Conservation (phyloP, 2,888 invertebrate species). For the Cistogaster globosa region DNA sequence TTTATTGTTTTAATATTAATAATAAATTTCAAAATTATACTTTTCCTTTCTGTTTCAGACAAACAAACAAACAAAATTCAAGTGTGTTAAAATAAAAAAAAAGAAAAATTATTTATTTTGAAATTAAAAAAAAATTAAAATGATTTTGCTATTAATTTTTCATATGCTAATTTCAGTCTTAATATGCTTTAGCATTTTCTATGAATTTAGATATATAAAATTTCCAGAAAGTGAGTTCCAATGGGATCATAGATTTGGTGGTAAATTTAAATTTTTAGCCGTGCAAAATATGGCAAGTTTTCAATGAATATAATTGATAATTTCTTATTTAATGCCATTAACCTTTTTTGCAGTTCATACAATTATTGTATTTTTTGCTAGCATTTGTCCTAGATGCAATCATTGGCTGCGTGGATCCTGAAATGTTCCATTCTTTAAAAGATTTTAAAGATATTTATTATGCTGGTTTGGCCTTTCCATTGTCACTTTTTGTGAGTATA, state of each 20-base stretch:
- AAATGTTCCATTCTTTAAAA: background rate
- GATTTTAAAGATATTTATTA: background rate
- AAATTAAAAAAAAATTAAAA: background rate
- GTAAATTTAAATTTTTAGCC: slow-evolving; percentile 92
- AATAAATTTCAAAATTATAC: background rate
- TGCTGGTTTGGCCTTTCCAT: slow-evolving; percentile 88
- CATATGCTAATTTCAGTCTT: background rate
- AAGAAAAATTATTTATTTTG: background rate
- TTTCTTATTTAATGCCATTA: background rate
- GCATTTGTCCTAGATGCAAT: background rate
- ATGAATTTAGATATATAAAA: slow-evolving; percentile 14
- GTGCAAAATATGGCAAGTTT: slow-evolving; percentile 89
- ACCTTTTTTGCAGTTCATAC: background rate
- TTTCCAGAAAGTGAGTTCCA: slow-evolving; percentile 79
- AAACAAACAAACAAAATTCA: background rate
- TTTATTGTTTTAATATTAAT: background rate
- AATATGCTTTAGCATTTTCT: background rate
- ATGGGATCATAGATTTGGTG: slow-evolving; percentile 83
- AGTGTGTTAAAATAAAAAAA: background rate
- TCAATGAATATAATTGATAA: slow-evolving; percentile 72
- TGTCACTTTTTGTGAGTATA: slow-evolving; percentile 91
- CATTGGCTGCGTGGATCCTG: background rate
- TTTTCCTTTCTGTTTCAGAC: background rate
- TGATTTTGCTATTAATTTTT: slow-evolving; percentile 29
- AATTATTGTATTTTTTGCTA: background rate